Evolutionary conservation across 2,888 invertebrate species (phyloP).

Genomic region (Phalangium opilio): DNA sequence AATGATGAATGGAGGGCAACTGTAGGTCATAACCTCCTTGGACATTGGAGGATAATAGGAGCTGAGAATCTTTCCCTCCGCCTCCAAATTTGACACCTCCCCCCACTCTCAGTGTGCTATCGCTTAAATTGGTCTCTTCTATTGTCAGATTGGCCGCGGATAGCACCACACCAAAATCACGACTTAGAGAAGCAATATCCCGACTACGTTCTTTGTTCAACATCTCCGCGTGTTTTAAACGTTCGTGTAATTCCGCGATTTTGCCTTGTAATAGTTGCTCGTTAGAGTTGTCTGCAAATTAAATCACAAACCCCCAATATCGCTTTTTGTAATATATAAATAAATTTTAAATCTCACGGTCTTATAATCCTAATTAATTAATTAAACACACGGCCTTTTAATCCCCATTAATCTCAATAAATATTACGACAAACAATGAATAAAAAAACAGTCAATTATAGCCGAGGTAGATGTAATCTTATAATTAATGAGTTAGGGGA

Average conservation of each 20-base stretch:
- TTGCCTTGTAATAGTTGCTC: conserved; percentile 15
- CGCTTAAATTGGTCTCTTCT: conserved; percentile 2
- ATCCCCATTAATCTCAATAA: no score
- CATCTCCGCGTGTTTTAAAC: conserved; percentile 20
- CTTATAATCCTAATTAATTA: no score
- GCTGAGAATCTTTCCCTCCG: conserved; percentile 13
- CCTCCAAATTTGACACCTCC: background rate
- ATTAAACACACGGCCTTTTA: no score
- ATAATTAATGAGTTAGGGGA: no score
- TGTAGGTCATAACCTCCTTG: conserved; percentile 34
- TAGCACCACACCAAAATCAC: conserved; percentile 13
- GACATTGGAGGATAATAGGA: conserved; percentile 7
- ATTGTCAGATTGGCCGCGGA: conserved; percentile 4
- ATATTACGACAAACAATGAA: no score
- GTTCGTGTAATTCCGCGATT: conserved; percentile 17
- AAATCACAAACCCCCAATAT: background rate
- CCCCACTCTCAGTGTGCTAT: conserved; percentile 4
- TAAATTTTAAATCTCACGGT: no score
- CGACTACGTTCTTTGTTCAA: conserved; percentile 15
- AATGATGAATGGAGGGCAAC: conserved; percentile 64
- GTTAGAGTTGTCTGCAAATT: conserved; percentile 11
- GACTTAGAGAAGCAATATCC: conserved; percentile 15
- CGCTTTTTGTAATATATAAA: no score
- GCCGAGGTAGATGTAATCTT: no score
- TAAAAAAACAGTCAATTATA: no score